A percentile compares a stretch with the other conserved stretches of the same genome.
These are phyloP conservation scores for Limnephilus marmoratus DNA, from an alignment of 2,888 invertebrate species.

Conservation along the genomic window DNA sequence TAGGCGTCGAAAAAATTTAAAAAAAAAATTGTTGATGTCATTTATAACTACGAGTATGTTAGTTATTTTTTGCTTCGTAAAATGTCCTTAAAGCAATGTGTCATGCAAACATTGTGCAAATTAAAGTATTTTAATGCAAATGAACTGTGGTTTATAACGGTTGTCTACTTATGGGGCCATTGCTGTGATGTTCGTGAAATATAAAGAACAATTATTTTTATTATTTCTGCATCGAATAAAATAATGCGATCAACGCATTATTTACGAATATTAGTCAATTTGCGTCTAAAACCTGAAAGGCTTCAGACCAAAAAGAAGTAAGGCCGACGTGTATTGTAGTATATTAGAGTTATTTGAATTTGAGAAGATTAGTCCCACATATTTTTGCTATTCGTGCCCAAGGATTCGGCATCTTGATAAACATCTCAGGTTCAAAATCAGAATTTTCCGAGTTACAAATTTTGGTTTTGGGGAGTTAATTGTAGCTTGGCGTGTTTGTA, in stretches of 20 bases:
- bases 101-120: too few species aligned
- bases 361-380: neutral
- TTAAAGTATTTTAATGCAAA: neutral
- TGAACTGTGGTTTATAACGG: neutral
- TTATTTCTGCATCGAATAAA: neutral
- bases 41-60: too few species aligned
- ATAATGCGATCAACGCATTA: neutral
- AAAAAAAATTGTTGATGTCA: too few species aligned
- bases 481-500: slow-evolving; percentile 41
- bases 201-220: neutral
- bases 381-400: neutral
- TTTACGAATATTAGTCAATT: neutral
- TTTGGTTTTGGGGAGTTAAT: slow-evolving; percentile 41
- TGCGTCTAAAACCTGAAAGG: neutral
- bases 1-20: too few species aligned
- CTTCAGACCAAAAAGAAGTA: neutral
- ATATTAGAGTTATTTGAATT: neutral
- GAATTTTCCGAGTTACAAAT: slow-evolving; percentile 25
- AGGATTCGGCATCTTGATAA: neutral
- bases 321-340: neutral
- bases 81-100: too few species aligned
- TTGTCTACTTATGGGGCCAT: neutral
- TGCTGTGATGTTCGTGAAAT: too few species aligned
- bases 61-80: too few species aligned
- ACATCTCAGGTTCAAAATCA: neutral